Evolutionary conservation across 2,797 vertebrate genomes (phyloP).

Genomic region (Mionectes olivaceus): DNA sequence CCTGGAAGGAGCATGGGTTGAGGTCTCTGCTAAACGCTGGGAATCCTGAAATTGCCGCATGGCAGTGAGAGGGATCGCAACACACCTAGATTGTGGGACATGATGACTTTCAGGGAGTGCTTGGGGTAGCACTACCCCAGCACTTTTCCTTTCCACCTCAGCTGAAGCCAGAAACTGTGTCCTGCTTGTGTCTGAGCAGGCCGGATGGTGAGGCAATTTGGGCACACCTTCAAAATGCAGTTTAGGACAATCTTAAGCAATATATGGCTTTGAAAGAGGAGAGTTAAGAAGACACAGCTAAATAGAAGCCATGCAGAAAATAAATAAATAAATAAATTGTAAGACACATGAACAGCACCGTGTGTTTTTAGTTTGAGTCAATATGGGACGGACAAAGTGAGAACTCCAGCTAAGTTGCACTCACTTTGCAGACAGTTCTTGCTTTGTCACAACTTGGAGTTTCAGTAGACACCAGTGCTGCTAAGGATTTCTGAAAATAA

Average conservation of each 20-base stretch:
- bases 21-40: neutral
- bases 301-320: neutral
- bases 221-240: neutral
- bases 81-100: no score
- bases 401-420: neutral
- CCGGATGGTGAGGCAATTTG: neutral
- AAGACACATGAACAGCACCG: neutral
- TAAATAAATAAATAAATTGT: neutral
- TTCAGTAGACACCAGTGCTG: neutral
- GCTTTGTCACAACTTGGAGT: neutral
- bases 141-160: neutral
- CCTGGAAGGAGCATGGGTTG: neutral
- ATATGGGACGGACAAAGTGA: neutral
- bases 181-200: neutral
- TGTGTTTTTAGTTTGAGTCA: neutral
- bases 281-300: neutral
- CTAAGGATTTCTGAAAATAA: neutral
- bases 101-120: accelerated
- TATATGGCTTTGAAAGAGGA: neutral
- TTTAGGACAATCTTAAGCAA: accelerated
- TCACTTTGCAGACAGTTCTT: neutral
- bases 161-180: neutral
- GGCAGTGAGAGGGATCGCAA: neutral
- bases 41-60: neutral
- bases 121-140: neutral